Evolutionary conservation across 2,113 vertebrate species (phyloP).

Genomic region (Hymenochirus boettgeri): DNA sequence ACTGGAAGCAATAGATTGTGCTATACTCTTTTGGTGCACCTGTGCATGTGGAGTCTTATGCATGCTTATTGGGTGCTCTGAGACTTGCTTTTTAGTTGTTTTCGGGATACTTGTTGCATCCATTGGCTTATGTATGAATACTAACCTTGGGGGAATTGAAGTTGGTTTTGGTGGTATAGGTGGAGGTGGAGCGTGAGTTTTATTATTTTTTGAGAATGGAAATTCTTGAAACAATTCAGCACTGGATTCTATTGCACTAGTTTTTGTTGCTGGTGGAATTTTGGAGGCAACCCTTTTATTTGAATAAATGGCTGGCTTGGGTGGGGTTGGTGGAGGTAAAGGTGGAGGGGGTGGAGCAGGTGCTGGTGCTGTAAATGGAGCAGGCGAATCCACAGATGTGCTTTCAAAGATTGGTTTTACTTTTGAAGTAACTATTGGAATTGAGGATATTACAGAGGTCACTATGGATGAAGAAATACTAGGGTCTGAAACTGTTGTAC

Average conservation of each 20-base stretch:
- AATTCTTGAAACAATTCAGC: constrained; percentile 51
- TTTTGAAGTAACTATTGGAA: constrained; percentile 66
- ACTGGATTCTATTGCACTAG: constrained; percentile 45
- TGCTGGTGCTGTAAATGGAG: constrained; percentile 49
- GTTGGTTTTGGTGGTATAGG: constrained; percentile 92
- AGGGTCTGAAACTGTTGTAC: constrained; percentile 52
- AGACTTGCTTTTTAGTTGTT: constrained; percentile 74
- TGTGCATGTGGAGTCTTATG: constrained; percentile 70
- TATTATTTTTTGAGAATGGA: constrained; percentile 58
- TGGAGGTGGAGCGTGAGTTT: constrained; percentile 72
- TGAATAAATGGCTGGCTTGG: constrained; percentile 70
- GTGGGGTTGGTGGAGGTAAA: constrained; percentile 60
- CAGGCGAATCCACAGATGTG: constrained; percentile 63
- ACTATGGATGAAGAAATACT: constrained; percentile 47
- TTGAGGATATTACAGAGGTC: constrained; percentile 48
- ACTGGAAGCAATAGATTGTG: constrained; percentile 68
- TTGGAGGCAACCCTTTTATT: constrained; percentile 68
- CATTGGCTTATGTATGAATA: constrained; percentile 80
- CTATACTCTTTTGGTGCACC: constrained; percentile 63
- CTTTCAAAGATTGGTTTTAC: constrained; percentile 67
- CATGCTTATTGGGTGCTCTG: constrained; percentile 64
- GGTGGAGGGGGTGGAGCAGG: constrained; percentile 71
- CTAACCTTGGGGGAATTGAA: constrained; percentile 81
- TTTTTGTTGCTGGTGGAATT: constrained; percentile 52
- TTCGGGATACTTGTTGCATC: constrained; percentile 83